These are phyloP conservation scores for Anguilla pacifica DNA, from an alignment of 2,797 vertebrate genomes.

Conservation along the genomic window DNA sequence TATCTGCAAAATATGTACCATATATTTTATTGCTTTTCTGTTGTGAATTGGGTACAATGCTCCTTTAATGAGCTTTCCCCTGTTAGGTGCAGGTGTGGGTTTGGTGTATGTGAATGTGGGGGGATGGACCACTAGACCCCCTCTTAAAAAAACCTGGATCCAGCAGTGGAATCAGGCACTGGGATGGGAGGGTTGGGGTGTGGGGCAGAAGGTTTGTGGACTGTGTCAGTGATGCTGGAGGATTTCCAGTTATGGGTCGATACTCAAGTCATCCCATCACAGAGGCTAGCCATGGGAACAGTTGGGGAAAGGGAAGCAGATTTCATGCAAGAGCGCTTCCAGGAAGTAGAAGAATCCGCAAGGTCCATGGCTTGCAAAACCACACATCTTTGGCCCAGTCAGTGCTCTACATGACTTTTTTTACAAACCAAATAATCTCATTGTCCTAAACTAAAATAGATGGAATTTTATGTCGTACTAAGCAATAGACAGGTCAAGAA, in stretches of 20 bases:
- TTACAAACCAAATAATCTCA: background rate
- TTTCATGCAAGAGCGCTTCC: constrained; percentile 50
- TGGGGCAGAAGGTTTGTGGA: constrained; percentile 1
- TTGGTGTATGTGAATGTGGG: no score
- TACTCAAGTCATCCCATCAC: constrained; percentile 43
- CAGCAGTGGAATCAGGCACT: background rate
- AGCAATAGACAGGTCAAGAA: background rate
- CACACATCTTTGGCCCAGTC: background rate
- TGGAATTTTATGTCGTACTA: background rate
- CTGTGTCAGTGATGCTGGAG: constrained; percentile 40
- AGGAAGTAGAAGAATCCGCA: constrained; percentile 39
- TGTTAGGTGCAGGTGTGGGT: no score
- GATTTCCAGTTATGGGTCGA: constrained; percentile 49
- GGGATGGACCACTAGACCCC: no score
- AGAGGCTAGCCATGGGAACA: constrained; percentile 57
- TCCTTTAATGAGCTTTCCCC: no score
- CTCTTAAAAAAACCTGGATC: no score
- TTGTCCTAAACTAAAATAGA: background rate
- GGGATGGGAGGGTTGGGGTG: background rate
- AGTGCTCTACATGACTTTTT: constrained; percentile 21
- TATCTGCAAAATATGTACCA: no score
- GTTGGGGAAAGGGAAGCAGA: constrained; percentile 41
- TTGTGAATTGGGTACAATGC: no score
- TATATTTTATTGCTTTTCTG: no score
- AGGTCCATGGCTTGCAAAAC: constrained; percentile 15